These are phyloP conservation scores for Emydoidea blandingii DNA, from an alignment of 2,797 vertebrate species.

Conservation along the genomic window DNA sequence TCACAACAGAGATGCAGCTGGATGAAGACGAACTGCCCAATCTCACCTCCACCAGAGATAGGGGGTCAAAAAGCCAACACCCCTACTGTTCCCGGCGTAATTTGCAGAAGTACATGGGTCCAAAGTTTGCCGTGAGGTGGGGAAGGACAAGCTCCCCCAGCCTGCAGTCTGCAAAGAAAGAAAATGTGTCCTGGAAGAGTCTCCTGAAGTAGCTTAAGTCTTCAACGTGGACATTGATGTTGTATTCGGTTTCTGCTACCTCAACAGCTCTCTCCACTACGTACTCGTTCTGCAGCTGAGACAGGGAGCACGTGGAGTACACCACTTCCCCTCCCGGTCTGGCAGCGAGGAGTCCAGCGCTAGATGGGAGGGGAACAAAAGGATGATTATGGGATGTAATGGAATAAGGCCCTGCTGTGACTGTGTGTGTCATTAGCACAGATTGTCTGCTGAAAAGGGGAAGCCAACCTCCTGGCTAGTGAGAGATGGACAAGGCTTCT, in stretches of 20 bases:
- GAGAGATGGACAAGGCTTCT: neutral
- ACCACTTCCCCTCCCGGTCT: constrained; percentile 87
- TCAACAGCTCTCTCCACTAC: constrained; percentile 88
- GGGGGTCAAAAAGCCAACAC: neutral
- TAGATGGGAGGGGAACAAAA: constrained; percentile 58
- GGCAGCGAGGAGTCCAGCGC: constrained; percentile 88
- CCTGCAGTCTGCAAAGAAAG: constrained; percentile 84
- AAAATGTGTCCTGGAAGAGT: constrained; percentile 88
- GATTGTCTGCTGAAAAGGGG: fast-evolving
- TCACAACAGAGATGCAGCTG: neutral
- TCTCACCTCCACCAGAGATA: neutral
- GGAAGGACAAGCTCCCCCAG: constrained; percentile 94
- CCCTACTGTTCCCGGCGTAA: constrained; percentile 82
- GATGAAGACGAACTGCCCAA: neutral
- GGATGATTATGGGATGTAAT: fast-evolving
- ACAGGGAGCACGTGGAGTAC: constrained; percentile 94
- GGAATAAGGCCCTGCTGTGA: neutral
- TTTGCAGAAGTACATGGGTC: constrained; percentile 96
- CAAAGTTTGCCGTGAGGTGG: constrained; percentile 94
- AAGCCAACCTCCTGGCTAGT: fast-evolving
- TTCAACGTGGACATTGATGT: constrained; percentile 81
- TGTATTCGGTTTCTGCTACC: constrained; percentile 82
- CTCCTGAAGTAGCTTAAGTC: constrained; percentile 83
- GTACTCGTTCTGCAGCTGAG: constrained; percentile 90
- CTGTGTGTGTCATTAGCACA: neutral